phyloP scores from a whole-genome alignment of 2,888 invertebrate genomes.

The Calliphora vomitoria region DNA sequence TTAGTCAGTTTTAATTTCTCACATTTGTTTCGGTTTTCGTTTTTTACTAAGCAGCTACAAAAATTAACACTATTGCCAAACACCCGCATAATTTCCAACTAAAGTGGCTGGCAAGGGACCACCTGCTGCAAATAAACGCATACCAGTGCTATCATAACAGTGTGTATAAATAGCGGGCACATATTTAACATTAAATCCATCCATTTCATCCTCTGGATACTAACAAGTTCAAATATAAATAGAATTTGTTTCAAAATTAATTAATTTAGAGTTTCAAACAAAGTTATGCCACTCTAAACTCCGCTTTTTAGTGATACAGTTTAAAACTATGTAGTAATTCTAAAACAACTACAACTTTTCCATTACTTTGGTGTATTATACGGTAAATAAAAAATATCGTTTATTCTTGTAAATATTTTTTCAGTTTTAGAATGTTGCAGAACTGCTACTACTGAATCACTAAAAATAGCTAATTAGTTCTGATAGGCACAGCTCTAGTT shows the following conservation, averaged over 20 bases:
- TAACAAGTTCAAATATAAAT: constrained; percentile 80
- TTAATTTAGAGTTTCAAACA: too few species aligned
- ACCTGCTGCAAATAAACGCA: constrained; percentile 96
- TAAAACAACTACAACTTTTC: too few species aligned
- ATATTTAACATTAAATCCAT: constrained; percentile 94
- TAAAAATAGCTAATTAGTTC: too few species aligned
- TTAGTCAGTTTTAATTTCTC: constrained; percentile 75
- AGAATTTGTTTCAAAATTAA: not conserved
- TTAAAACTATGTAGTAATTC: too few species aligned
- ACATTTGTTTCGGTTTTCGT: constrained; percentile 52
- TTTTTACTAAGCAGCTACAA: constrained; percentile 6
- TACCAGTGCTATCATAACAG: constrained; percentile 96
- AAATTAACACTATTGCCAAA: constrained; percentile 90
- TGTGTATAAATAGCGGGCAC: constrained; percentile 98
- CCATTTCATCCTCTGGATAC: constrained; percentile 94
- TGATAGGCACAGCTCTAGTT: too few species aligned
- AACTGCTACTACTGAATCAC: too few species aligned
- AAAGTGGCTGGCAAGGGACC: constrained; percentile 96
- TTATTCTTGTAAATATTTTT: too few species aligned
- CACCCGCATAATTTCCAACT: constrained; percentile 96
- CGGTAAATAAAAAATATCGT: too few species aligned
- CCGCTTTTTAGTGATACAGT: too few species aligned
- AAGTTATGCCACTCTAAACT: too few species aligned
- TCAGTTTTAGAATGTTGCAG: too few species aligned
- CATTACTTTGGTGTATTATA: too few species aligned